These are phyloP conservation scores for Tachypleus tridentatus DNA, from an alignment of 1,140 invertebrate species.

Conservation along the genomic window DNA sequence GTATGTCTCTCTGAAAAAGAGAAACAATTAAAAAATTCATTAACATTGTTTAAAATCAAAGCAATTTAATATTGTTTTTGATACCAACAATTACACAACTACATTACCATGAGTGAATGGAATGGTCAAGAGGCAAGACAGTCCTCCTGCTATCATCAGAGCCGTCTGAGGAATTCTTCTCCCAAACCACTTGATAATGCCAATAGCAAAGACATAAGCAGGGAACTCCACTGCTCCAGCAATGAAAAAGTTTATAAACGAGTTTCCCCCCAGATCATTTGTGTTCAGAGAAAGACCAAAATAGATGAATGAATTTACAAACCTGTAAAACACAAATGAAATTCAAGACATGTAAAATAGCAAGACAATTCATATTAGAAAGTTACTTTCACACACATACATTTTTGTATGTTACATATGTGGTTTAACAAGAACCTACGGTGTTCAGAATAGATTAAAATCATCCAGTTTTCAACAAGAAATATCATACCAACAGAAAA, in stretches of 20 bases:
- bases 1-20: too few species aligned
- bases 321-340: conserved; percentile 41
- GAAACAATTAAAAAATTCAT: too few species aligned
- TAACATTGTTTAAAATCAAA: too few species aligned
- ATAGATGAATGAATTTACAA: conserved; percentile 63
- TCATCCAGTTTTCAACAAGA: too few species aligned
- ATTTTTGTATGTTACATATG: too few species aligned
- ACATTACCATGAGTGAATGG: not conserved
- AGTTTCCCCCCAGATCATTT: conserved; percentile 56
- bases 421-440: too few species aligned
- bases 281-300: conserved; percentile 71
- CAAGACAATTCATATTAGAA: too few species aligned
- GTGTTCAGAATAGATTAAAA: too few species aligned
- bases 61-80: too few species aligned
- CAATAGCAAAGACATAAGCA: conserved; percentile 53
- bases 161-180: conserved; percentile 17
- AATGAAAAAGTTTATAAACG: conserved; percentile 60
- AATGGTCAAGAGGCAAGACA: not conserved
- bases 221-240: conserved; percentile 65
- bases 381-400: too few species aligned
- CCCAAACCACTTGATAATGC: conserved; percentile 39
- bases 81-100: too few species aligned
- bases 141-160: conserved; percentile 24
- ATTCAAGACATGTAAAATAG: not conserved
- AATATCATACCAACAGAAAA: conserved; percentile 30